phyloP scores from a whole-genome alignment of 2,888 invertebrate species.

The Heteromurus nitidus region DNA sequence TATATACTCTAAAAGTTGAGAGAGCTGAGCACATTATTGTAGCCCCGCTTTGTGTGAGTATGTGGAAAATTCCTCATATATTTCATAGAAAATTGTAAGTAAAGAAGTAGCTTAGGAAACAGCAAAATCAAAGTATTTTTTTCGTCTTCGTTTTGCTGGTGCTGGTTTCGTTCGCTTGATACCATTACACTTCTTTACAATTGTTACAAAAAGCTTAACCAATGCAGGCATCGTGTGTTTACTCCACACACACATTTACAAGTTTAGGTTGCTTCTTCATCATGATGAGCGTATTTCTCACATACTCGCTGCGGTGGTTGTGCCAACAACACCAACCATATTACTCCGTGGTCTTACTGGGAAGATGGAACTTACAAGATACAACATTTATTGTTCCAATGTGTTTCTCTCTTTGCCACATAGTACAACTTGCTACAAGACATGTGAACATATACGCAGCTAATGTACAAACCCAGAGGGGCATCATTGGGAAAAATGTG shows the following conservation, averaged over 20 bases:
- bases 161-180: neutral
- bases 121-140: neutral
- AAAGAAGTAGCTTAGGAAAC: conserved; percentile 11
- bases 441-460: neutral
- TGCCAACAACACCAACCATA: neutral
- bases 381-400: no score
- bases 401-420: neutral
- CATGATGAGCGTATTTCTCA: neutral
- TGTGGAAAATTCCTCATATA: conserved; percentile 22
- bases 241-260: conserved; percentile 1
- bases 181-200: neutral
- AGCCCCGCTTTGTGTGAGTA: neutral
- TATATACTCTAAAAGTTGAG: neutral
- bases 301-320: neutral
- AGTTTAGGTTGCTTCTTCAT: neutral
- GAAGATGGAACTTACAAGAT: no score
- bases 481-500: neutral
- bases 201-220: conserved; percentile 1
- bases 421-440: neutral
- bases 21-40: neutral
- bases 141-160: conserved; percentile 23
- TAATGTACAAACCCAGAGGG: neutral
- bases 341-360: neutral
- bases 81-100: conserved; percentile 20
- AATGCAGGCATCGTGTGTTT: no score